A percentile compares a stretch with the other conserved stretches of the same genome.
These are phyloP conservation scores for Zaprionus davidi DNA, from an alignment of 1,140 invertebrate species.

Conservation along the genomic window DNA sequence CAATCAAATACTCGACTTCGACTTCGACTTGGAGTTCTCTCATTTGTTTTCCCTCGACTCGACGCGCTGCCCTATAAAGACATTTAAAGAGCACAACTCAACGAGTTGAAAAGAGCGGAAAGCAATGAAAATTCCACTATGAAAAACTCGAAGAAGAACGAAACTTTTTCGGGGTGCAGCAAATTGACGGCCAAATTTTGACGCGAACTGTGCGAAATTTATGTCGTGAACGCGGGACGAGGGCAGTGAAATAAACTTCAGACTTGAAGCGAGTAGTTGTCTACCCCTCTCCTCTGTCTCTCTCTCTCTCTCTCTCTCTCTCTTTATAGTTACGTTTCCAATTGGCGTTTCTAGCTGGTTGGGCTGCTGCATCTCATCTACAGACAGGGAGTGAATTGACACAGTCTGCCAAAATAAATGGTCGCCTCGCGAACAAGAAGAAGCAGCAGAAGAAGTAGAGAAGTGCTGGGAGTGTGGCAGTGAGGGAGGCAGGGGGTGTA, in stretches of 20 bases:
- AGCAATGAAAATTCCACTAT: constrained; percentile 32
- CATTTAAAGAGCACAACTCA: constrained; percentile 14
- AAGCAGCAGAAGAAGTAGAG: constrained; percentile 2
- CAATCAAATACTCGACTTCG: background rate
- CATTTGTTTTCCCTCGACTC: background rate
- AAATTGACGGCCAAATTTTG: constrained; percentile 57
- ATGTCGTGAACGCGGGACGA: constrained; percentile 22
- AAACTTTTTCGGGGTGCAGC: constrained; percentile 35
- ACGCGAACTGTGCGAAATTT: constrained; percentile 50
- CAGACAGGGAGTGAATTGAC: constrained; percentile 24
- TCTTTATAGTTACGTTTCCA: background rate
- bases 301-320: background rate
- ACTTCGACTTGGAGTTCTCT: background rate
- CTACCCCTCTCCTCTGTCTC: background rate
- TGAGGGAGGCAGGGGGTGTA: background rate
- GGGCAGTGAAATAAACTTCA: constrained; percentile 30
- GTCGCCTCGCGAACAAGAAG: constrained; percentile 18
- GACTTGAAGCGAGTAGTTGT: constrained; percentile 31
- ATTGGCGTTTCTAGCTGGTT: background rate
- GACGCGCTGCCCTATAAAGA: constrained; percentile 12
- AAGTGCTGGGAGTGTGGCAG: no score
- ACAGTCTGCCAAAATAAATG: constrained; percentile 63
- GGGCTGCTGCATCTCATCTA: constrained; percentile 9
- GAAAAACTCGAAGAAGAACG: constrained; percentile 11
- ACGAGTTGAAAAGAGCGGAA: constrained; percentile 11